Conservation (phyloP, 2,888 invertebrate species). For the Lottia gigantea region DNA sequence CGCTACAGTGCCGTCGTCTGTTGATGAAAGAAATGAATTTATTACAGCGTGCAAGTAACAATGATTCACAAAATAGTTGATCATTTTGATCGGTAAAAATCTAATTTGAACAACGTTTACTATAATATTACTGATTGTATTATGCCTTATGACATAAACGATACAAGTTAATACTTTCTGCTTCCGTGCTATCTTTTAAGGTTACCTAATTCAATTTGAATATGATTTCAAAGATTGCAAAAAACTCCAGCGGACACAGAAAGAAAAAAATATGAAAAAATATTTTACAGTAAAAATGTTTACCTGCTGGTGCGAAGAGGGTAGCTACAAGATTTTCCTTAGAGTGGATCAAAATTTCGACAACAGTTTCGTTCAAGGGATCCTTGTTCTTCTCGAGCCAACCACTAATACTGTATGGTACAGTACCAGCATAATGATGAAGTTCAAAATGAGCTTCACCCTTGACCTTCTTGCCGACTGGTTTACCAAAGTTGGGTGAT, state of each 20-base stretch:
- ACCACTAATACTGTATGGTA: conserved; percentile 96
- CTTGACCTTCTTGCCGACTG: conserved; percentile 89
- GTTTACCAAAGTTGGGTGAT: conserved; percentile 64
- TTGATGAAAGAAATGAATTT: background rate
- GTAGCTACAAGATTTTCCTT: conserved; percentile 49
- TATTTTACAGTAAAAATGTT: background rate
- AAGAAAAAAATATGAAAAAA: background rate
- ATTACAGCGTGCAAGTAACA: too few species aligned
- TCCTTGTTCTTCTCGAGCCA: conserved; percentile 99
- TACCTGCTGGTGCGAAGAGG: conserved; percentile 42
- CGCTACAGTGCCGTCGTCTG: background rate
- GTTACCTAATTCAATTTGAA: too few species aligned
- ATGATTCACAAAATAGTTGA: too few species aligned
- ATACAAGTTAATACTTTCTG: too few species aligned
- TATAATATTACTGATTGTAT: too few species aligned
- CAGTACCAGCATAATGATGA: conserved; percentile 98
- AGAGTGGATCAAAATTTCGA: conserved; percentile 92
- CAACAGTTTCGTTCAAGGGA: conserved; percentile 99
- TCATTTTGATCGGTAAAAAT: too few species aligned
- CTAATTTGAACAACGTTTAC: too few species aligned
- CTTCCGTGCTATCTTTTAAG: too few species aligned
- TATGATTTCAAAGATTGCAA: too few species aligned
- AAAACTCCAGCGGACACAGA: too few species aligned
- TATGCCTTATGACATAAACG: too few species aligned
- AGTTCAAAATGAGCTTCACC: conserved; percentile 95